Evolutionary conservation across 2,797 vertebrate species (phyloP).

Genomic region (Florisuga fusca): DNA sequence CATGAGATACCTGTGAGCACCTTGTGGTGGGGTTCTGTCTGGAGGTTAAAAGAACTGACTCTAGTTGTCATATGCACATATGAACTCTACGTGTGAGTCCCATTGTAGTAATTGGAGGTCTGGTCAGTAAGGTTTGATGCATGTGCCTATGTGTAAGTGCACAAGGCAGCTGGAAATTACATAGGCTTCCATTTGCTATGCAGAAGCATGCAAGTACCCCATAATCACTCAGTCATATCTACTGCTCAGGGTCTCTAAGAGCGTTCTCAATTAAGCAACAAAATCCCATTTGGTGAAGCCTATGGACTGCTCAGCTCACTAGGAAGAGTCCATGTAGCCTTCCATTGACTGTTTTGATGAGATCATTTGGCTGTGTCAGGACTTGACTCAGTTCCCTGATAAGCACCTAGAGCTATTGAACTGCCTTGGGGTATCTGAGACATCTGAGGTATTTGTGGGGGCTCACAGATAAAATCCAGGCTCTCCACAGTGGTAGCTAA

Average conservation of each 20-base stretch:
- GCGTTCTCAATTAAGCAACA: neutral
- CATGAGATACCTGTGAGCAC: neutral
- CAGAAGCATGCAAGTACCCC: neutral
- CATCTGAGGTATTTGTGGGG: neutral
- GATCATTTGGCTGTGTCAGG: neutral
- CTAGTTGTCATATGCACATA: neutral
- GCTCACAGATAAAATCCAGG: neutral
- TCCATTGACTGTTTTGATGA: neutral
- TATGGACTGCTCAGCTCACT: neutral
- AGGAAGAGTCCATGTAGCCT: neutral
- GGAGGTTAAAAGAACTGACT: neutral
- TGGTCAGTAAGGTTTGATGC: neutral
- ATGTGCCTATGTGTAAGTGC: neutral
- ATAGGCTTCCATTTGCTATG: neutral
- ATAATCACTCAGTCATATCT: neutral
- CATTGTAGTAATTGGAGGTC: neutral
- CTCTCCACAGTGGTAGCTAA: neutral
- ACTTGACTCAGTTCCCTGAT: neutral
- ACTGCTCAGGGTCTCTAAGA: neutral
- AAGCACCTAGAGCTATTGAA: neutral
- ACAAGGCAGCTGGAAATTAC: neutral
- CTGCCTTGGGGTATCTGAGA: neutral
- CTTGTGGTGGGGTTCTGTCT: neutral
- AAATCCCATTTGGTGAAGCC: neutral
- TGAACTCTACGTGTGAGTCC: neutral